Evolutionary conservation across 2,113 vertebrate genomes (phyloP).

Genomic region (Lutjanus erythropterus): DNA sequence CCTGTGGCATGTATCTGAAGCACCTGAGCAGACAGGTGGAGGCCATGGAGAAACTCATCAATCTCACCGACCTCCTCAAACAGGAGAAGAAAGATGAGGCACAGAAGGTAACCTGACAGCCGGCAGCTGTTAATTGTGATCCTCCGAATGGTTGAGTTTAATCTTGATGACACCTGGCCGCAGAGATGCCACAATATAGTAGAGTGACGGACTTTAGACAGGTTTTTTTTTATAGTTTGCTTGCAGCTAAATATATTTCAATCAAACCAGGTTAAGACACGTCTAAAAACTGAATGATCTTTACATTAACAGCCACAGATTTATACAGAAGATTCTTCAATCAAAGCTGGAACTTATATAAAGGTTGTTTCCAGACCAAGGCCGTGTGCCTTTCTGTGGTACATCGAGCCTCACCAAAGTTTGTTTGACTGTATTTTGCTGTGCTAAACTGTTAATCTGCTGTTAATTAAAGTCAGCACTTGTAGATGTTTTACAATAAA

Average conservation of each 20-base stretch:
- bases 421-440: neutral
- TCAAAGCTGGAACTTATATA: neutral
- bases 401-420: neutral
- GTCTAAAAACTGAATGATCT: neutral
- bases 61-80: slow-evolving; percentile 99
- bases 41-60: slow-evolving; percentile 99
- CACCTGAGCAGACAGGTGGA: slow-evolving; percentile 98
- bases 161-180: slow-evolving; percentile 47
- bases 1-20: slow-evolving; percentile 98
- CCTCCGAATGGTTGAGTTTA: slow-evolving; percentile 42
- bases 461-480: slow-evolving; percentile 8
- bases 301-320: neutral
- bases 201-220: slow-evolving; percentile 9
- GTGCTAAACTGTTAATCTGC: neutral
- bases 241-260: neutral
- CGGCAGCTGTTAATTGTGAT: slow-evolving; percentile 54
- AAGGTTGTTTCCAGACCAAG: neutral
- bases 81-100: slow-evolving; percentile 99
- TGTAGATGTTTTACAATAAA: neutral
- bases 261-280: neutral
- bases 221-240: slow-evolving; percentile 1
- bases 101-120: slow-evolving; percentile 90
- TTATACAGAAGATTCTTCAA: neutral
- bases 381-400: too few species aligned
- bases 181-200: slow-evolving; percentile 14